Base-by-base conservation (phyloP, 2,797 vertebrate species). In the Syngnathus rostellatus region DNA sequence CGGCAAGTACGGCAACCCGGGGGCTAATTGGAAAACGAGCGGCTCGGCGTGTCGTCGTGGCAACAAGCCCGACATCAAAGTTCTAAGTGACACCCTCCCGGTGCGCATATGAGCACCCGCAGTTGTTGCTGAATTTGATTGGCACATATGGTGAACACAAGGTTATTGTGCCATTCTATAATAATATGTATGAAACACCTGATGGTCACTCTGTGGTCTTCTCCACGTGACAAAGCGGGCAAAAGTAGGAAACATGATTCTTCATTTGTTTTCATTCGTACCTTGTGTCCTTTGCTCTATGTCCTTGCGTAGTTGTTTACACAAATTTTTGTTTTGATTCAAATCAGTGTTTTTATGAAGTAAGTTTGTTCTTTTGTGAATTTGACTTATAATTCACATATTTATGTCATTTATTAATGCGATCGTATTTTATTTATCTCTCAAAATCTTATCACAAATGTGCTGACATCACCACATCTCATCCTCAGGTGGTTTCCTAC, bases 21-120 rank as follows among this genome's bases (percentile, higher is more conserved):
- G 64, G 77, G 69, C 71, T 82, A 79, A 82, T 82, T 81, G 65
- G 72, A 40, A 68, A 65, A 77, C 38, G 68, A 68, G 68, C 69
- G 53, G 23, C 74, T 12, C 79, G 72, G 73, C 73, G 7, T 31
- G 75, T 60, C 23, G 5, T 45, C 68, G 53, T 0, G 39, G 57
- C 51, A 55, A 70, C 64, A 63, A 23, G 63, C 61, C 67, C 61
- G 12, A 12, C 73, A 63, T 78, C 66, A 75, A 73, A 75, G 70
- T 68, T 70, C 68, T 38, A 70, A 63, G 16, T 1, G 3, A 61
- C 75, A 71, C 74, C 45, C 67, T 63, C 67, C 51, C 39, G 39
- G 12, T 21, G 23, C 59, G 23, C 39, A 41, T 16, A 8, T 31
- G 31, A 31, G 31, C 37, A 41, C n/a, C 17, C 50, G 10, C 19